Conservation (phyloP, 2,113 vertebrate genomes). For the Brachyhypopomus occidentalis region DNA sequence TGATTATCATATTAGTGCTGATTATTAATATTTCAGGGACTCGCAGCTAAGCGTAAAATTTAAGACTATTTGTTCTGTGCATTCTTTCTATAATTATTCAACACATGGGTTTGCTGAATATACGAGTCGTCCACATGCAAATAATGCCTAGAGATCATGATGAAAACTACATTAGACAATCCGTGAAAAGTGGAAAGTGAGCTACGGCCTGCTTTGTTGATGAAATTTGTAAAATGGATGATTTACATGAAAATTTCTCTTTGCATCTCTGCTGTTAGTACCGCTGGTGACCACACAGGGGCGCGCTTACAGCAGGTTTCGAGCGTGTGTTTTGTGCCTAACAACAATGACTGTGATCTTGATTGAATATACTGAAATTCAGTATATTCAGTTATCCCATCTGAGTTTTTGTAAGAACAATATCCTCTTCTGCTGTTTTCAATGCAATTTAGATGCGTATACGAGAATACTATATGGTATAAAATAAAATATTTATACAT, state of each 20-base stretch:
- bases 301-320: conserved; percentile 41
- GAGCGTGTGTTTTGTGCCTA: conserved; percentile 11
- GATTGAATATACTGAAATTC: conserved; percentile 4
- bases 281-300: conserved; percentile 40
- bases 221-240: background rate
- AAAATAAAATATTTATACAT: no score
- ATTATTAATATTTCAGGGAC: background rate
- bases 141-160: background rate
- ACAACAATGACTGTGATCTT: conserved; percentile 52
- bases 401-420: background rate
- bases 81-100: background rate
- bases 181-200: no score
- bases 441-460: background rate
- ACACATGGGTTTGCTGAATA: background rate
- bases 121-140: background rate
- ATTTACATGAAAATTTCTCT: background rate
- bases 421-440: background rate
- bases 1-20: background rate
- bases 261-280: background rate
- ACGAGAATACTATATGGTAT: no score
- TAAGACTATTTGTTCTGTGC: background rate
- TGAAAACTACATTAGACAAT: background rate
- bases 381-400: background rate
- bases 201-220: background rate
- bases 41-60: background rate